A percentile compares a stretch with the other conserved stretches of the same genome.
Evolutionary conservation across 2,113 vertebrate genomes (phyloP).

Genomic region (Erythrocercus mccallii): DNA sequence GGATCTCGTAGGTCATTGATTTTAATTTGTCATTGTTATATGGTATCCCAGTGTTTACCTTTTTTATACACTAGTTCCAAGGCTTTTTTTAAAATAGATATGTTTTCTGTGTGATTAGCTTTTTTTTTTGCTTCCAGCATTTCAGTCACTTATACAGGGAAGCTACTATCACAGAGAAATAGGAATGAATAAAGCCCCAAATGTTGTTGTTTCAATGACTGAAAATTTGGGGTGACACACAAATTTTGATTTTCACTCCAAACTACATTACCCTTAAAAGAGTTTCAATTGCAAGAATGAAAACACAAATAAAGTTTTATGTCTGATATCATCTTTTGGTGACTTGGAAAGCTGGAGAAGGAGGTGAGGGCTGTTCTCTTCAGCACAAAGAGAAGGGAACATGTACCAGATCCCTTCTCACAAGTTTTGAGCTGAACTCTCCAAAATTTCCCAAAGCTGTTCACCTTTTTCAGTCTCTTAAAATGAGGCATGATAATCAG

Average conservation of each 20-base stretch:
- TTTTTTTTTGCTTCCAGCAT: background rate
- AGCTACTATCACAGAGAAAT: background rate
- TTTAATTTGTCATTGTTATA: background rate
- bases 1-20: background rate
- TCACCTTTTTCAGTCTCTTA: background rate
- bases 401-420: background rate
- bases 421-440: background rate
- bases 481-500: background rate
- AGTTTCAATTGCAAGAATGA: background rate
- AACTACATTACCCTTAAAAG: background rate
- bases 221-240: background rate
- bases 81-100: background rate
- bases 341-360: background rate
- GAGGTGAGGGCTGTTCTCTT: background rate
- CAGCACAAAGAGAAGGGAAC: background rate
- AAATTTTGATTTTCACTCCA: background rate
- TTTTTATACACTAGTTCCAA: background rate
- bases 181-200: background rate
- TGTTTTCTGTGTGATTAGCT: background rate
- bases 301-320: background rate
- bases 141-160: background rate
- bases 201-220: background rate
- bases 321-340: fast-evolving
- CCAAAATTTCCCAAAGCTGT: background rate
- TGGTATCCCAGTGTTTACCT: background rate